Conservation (phyloP, 2,797 vertebrate genomes). For the Danio albolineatus region DNA sequence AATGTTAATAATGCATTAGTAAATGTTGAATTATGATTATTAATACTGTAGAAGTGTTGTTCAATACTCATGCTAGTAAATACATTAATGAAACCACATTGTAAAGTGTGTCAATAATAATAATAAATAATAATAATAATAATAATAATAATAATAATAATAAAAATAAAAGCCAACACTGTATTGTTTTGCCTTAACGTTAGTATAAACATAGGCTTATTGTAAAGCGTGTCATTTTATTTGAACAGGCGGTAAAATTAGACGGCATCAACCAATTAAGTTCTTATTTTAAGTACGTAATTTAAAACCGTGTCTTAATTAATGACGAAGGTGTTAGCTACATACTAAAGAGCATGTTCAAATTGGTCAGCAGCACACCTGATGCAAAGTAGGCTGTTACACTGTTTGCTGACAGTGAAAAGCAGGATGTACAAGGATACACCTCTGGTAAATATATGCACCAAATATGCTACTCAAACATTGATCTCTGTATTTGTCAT, state of each 20-base stretch:
- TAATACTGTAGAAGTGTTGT: too few species aligned
- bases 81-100: too few species aligned
- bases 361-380: background rate
- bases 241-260: background rate
- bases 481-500: conserved; percentile 41
- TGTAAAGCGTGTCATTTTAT: background rate
- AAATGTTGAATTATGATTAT: too few species aligned
- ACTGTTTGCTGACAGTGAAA: conserved; percentile 54
- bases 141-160: too few species aligned
- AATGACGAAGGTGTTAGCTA: background rate
- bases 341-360: background rate
- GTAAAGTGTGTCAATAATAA: too few species aligned
- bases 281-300: too few species aligned
- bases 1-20: too few species aligned
- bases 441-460: conserved; percentile 72
- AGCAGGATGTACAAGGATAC: conserved; percentile 81
- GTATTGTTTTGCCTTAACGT: background rate
- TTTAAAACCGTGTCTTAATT: background rate
- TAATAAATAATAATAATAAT: too few species aligned
- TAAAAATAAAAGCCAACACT: background rate
- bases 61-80: too few species aligned
- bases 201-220: background rate
- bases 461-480: conserved; percentile 50
- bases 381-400: conserved; percentile 24
- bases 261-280: too few species aligned